Percentiles rank a stretch among this genome's conserved stretches.
These are phyloP conservation scores for Salpingus planirostris DNA, from an alignment of 2,888 invertebrate genomes.

Conservation along the genomic window DNA sequence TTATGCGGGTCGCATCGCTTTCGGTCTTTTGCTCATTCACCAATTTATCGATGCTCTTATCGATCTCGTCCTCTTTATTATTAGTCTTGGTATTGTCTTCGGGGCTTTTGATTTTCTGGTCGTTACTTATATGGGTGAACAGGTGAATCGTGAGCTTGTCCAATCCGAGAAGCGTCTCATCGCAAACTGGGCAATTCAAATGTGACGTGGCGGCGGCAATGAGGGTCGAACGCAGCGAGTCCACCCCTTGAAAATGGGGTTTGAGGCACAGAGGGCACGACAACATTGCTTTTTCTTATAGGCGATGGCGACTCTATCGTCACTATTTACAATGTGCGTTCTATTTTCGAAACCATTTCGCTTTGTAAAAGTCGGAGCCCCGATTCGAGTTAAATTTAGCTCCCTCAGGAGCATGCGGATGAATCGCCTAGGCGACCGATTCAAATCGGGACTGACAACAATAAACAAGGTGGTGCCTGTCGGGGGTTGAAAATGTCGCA, in stretches of 20 bases:
- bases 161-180: slow-evolving; percentile 63
- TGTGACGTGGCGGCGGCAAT: slow-evolving; percentile 68
- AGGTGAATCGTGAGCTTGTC: slow-evolving; percentile 79
- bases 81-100: slow-evolving; percentile 1
- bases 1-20: slow-evolving; percentile 18
- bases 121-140: slow-evolving; percentile 52
- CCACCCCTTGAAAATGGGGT: slow-evolving; percentile 62
- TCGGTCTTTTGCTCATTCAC: slow-evolving; percentile 18
- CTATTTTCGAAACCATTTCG: too few relatives aligned
- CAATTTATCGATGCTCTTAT: slow-evolving; percentile 23
- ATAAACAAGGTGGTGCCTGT: too few relatives aligned
- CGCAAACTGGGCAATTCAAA: slow-evolving; percentile 68
- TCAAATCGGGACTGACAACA: too few relatives aligned
- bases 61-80: slow-evolving; percentile 24
- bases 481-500: slow-evolving; percentile 34
- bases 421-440: too few relatives aligned
- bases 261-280: slow-evolving; percentile 71
- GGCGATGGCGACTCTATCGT: too few relatives aligned
- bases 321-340: too few relatives aligned
- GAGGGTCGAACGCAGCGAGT: slow-evolving; percentile 60
- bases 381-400: too few relatives aligned
- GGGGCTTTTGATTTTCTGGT: slow-evolving; percentile 1
- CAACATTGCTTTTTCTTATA: too few relatives aligned
- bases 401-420: too few relatives aligned
- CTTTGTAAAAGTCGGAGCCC: too few relatives aligned